Conservation (phyloP, 2,888 invertebrate species). For the Andrena flavipes region DNA sequence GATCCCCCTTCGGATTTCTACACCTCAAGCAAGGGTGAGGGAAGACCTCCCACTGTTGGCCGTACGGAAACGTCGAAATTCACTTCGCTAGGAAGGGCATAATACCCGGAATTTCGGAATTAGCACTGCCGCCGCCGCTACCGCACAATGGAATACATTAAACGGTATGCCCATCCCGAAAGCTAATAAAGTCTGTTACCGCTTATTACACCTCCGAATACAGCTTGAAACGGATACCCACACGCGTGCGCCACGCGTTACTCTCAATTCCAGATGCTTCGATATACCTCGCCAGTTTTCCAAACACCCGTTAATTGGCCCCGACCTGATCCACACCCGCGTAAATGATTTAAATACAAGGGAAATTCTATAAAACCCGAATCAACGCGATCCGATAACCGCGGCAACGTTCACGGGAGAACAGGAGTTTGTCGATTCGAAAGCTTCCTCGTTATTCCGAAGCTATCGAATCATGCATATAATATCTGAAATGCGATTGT, state of each 20-base stretch:
- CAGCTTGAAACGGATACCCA: slow-evolving; percentile 68
- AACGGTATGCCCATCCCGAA: slow-evolving; percentile 74
- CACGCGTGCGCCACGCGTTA: slow-evolving; percentile 24
- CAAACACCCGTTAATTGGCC: background rate
- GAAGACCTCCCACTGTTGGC: slow-evolving; percentile 46
- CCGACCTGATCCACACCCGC: background rate
- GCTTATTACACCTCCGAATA: slow-evolving; percentile 75
- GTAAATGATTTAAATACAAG: background rate
- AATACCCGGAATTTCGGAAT: slow-evolving; percentile 78
- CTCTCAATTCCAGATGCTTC: slow-evolving; percentile 1
- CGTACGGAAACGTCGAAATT: slow-evolving; percentile 77
- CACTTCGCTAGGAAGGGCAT: slow-evolving; percentile 73
- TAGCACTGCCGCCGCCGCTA: slow-evolving; percentile 69
- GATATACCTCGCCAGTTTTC: slow-evolving; percentile 16
- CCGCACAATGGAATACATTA: slow-evolving; percentile 80
- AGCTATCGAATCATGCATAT: too few species aligned
- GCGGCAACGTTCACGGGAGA: too few species aligned
- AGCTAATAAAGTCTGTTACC: slow-evolving; percentile 79
- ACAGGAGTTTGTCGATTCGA: too few species aligned
- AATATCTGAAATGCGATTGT: too few species aligned
- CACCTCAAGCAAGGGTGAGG: slow-evolving; percentile 3
- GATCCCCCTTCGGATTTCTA: slow-evolving; percentile 48
- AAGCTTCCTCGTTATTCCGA: too few species aligned
- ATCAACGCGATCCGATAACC: background rate
- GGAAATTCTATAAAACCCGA: background rate